Evolutionary conservation across 2,113 vertebrate genomes (phyloP), one percentile per base, ranked within the genome.

Genomic region (Dromaius novaehollandiae): DNA sequence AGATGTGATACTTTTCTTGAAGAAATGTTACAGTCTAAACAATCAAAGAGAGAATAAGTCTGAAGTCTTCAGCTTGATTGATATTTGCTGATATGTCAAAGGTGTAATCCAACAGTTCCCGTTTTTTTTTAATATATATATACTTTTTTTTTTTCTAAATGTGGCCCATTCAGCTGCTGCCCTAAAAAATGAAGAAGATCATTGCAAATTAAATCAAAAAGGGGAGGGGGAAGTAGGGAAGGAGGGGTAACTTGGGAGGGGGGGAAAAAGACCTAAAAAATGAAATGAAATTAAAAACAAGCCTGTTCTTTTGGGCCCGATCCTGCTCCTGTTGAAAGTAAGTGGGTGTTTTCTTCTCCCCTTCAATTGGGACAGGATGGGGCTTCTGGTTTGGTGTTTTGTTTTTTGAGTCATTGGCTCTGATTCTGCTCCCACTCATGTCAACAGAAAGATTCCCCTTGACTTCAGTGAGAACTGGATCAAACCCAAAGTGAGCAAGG

Each of bases 101-200:
- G 98, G 96, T 98, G 98, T 98, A 98, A 98, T 98, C 98, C 98
- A 98, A 98, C 98, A 98, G 98, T 98, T 98, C 94, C 97, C 94
- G 90, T 97, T 96, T 98, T 98, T n/a, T 95, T 97, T 92, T 87
- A 91, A 96, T 96, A 98, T 96, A 98, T 76, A 98, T 98, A 98
- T 97, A 96, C 89, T 97, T 98, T 97, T 97, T 98, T n/a, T 97
- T 98, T 97, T 97, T 79, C 95, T 99, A 98, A 99, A 98, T 98
- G 98, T 98, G 98, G 98, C 98, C 98, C 98, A 98, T 98, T 99
- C 98, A 99, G 97, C 98, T 98, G 98, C 98, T 98, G 98, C 98
- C 98, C 98, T 98, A 98, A 99, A 96, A 97, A 99, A 99, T 98
- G 98, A 99, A 98, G 98, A 97, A 97, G 97, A 98, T 96, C 95